Evolutionary conservation across 2,797 vertebrate species (phyloP), one percentile per base, ranked within the genome.

Genomic region (Rhinatrema bivittatum): DNA sequence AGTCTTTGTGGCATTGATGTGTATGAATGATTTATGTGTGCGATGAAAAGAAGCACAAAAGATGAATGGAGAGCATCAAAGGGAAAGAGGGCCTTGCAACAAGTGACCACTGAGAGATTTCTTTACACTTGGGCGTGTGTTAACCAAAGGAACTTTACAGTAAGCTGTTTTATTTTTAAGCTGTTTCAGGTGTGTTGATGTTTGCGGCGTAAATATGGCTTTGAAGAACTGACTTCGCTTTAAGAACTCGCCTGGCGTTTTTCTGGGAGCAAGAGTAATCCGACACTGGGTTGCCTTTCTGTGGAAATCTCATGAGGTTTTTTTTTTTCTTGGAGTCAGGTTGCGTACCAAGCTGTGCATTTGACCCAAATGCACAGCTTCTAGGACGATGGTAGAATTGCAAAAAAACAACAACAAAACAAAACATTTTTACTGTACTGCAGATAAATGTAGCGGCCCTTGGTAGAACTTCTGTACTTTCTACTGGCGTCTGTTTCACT

Each of bases 341-440:
- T 42, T 46, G 25, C 12, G 25, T 34, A 12, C 15, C 29, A 38
- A 47, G 30, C 11, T 26, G 7, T 9, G 8, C n/a, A 3, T 6
- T 15, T 7, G 3, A 15, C 20, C 35, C 47, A 47, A 68, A 55
- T 60, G 55, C 57, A 58, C n/a, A 62, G 47, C 48, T 65, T 45
- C 44, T 34, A 33, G 36, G 46, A 24, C 41, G 35, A 29, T 51
- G 22, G 37, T 6, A 31, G 52, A 43, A 29, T 39, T 29, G 4
- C n/a, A n/a, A 29, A 27, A 28, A 13, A 25, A 25, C 24, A 25
- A 4, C 25, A n/a, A n/a, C 13, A n/a, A n/a, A n/a, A n/a, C n/a
- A n/a, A n/a, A n/a, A n/a, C n/a, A n/a, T n/a, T n/a, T n/a, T n/a
- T n/a, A n/a, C n/a, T n/a, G n/a, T n/a, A n/a, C n/a, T n/a, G n/a